Evolutionary conservation across 1,140 invertebrate species (phyloP).

Genomic region (Microplitis demolitor): DNA sequence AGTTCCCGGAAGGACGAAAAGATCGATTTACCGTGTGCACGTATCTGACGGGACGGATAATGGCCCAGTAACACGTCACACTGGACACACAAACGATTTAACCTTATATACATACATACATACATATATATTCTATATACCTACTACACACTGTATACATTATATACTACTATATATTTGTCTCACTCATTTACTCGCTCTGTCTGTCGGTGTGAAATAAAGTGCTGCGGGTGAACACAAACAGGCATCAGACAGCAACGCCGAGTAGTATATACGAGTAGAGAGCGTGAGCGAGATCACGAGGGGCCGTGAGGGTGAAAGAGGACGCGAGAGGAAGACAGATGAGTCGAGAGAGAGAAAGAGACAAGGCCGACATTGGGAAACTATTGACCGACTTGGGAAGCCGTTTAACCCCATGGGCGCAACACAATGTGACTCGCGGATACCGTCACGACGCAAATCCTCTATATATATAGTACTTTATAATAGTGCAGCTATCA

Average conservation of each 20-base stretch:
- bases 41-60: background rate
- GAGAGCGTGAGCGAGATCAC: constrained; percentile 25
- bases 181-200: too few relatives aligned
- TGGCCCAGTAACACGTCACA: background rate
- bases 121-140: background rate
- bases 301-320: constrained; percentile 16
- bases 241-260: background rate
- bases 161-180: too few relatives aligned
- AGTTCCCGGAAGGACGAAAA: background rate
- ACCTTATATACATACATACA: background rate
- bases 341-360: background rate
- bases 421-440: constrained; percentile 35
- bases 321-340: constrained; percentile 26
- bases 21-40: constrained; percentile 26
- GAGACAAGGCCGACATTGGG: constrained; percentile 36
- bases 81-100: background rate
- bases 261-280: background rate
- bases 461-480: constrained; percentile 42
- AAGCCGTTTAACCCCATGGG: constrained; percentile 49
- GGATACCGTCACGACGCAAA: background rate
- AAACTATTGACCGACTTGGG: constrained; percentile 52
- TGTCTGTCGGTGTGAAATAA: constrained; percentile 25
- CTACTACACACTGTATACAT: constrained; percentile 1
- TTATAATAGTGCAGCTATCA: constrained; percentile 25
- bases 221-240: constrained; percentile 2